These are phyloP conservation scores for Speoplatyrhinus poulsoni DNA, from an alignment of 2,113 vertebrate genomes.

Conservation along the genomic window DNA sequence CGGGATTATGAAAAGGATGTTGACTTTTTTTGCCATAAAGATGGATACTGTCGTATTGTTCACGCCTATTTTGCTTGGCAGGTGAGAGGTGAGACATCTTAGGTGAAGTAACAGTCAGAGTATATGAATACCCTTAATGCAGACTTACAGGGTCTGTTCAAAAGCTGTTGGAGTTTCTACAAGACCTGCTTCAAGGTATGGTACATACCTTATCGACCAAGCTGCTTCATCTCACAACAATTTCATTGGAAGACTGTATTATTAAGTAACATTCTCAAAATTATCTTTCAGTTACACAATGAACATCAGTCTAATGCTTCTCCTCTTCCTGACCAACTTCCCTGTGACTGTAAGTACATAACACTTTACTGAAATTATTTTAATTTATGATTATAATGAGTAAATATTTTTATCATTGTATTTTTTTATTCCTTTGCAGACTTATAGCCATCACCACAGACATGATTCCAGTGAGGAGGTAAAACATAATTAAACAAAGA, in stretches of 20 bases:
- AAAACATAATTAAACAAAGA: slow-evolving; percentile 6
- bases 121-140: slow-evolving; percentile 6
- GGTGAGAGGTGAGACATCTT: slow-evolving; percentile 23
- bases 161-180: slow-evolving; percentile 43
- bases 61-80: slow-evolving; percentile 47
- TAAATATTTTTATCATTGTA: background rate
- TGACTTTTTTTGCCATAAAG: slow-evolving; percentile 1
- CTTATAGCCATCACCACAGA: slow-evolving; percentile 3
- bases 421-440: slow-evolving; percentile 39
- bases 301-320: slow-evolving; percentile 43
- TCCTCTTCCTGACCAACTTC: slow-evolving; percentile 28
- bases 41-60: slow-evolving; percentile 22
- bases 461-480: slow-evolving; percentile 58
- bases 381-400: background rate
- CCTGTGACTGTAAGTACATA: slow-evolving; percentile 58
- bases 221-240: background rate
- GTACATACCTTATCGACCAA: slow-evolving; percentile 10
- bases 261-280: slow-evolving; percentile 4
- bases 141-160: slow-evolving; percentile 28
- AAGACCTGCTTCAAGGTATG: slow-evolving; percentile 14
- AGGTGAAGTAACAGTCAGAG: slow-evolving; percentile 45
- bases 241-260: background rate
- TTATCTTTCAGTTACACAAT: slow-evolving; percentile 45
- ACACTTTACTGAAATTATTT: background rate
- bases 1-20: slow-evolving; percentile 40